Evolutionary conservation across 1,140 invertebrate genomes (phyloP).

Genomic region (Drosophila quadrilineata): DNA sequence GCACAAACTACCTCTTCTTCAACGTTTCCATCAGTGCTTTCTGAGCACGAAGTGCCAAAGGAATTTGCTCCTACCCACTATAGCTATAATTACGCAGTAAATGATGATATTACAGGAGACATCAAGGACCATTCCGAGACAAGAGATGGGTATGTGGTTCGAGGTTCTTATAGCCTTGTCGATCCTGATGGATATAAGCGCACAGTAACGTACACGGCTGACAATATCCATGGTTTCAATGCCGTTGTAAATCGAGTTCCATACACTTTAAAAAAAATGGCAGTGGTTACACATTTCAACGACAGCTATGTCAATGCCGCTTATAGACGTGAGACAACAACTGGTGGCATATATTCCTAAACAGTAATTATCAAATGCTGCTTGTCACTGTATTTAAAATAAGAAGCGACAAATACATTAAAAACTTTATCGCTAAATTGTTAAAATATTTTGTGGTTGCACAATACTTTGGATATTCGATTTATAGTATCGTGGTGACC

Average conservation of each 20-base stretch:
- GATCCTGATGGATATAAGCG: constrained; percentile 81
- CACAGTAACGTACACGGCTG: constrained; percentile 83
- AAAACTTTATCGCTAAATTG: too few species aligned
- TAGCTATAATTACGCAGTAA: constrained; percentile 57
- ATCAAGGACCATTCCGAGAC: constrained; percentile 66
- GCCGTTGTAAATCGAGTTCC: constrained; percentile 81
- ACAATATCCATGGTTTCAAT: constrained; percentile 83
- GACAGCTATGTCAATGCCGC: constrained; percentile 31
- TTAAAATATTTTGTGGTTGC: too few species aligned
- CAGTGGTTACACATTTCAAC: constrained; percentile 1
- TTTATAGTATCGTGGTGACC: too few species aligned
- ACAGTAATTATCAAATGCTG: constrained; percentile 31
- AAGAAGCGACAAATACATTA: too few species aligned
- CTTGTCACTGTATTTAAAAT: too few species aligned
- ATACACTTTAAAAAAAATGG: constrained; percentile 43
- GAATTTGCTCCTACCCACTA: constrained; percentile 55
- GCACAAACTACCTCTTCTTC: constrained; percentile 10
- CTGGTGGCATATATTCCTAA: constrained; percentile 9
- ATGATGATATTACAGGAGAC: constrained; percentile 58
- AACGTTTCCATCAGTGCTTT: constrained; percentile 19
- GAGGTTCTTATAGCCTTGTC: constrained; percentile 56
- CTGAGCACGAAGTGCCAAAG: constrained; percentile 32
- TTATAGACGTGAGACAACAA: not conserved
- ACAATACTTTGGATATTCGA: too few species aligned
- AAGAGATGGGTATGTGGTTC: constrained; percentile 55